These are phyloP conservation scores for Pimephales promelas DNA, from an alignment of 2,113 vertebrate species.

Conservation along the genomic window DNA sequence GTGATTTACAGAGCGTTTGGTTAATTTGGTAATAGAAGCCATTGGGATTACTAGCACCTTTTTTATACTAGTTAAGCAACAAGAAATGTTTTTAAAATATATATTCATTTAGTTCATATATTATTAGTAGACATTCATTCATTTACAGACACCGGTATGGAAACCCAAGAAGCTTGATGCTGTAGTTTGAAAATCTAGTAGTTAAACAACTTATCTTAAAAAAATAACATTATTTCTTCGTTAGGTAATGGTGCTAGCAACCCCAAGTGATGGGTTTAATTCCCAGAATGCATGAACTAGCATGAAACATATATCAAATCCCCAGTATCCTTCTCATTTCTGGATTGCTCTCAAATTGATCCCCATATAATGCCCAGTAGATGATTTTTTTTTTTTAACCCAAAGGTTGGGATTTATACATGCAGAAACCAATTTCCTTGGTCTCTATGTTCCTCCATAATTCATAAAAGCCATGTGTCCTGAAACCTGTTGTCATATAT, in stretches of 20 bases:
- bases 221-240: no score
- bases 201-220: no score
- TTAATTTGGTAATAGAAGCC: neutral
- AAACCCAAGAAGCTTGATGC: no score
- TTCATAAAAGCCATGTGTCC: slow-evolving; percentile 44
- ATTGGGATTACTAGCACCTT: neutral
- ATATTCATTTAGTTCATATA: neutral
- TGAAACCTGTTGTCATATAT: slow-evolving; percentile 21
- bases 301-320: neutral
- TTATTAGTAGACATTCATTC: neutral
- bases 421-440: neutral
- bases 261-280: neutral
- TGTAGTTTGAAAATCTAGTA: no score
- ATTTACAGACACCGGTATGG: neutral
- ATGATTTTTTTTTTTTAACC: no score
- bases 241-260: neutral
- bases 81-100: neutral
- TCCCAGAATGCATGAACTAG: neutral
- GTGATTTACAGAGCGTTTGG: neutral
- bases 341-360: slow-evolving; percentile 24
- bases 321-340: slow-evolving; percentile 28
- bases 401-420: slow-evolving; percentile 19
- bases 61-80: neutral
- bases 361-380: neutral
- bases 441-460: slow-evolving; percentile 43